Evolutionary conservation across 2,113 vertebrate species (phyloP), one percentile per base, ranked within the genome.

Genomic region (Oncorhynchus kisutch): DNA sequence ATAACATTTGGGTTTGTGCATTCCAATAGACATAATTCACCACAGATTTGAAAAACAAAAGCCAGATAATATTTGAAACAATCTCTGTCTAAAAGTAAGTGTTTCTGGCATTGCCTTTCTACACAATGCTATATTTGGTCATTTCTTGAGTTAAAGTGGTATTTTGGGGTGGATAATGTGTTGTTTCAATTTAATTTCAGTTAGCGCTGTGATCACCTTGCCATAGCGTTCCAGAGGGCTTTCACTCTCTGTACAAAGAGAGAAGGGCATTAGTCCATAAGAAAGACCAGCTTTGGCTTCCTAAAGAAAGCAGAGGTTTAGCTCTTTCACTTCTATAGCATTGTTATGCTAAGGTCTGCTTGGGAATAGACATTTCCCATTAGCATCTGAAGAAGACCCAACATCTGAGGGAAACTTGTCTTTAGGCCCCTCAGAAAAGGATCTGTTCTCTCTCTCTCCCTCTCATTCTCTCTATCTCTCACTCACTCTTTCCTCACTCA

Each of bases 321-420:
- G 92, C 90, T 93, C 93, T 93, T 93, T 93, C 92, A 92, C 91
- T 93, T 92, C 90, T 86, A 88, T 80, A 76, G 89, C 89, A 93
- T 94, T 94, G 93, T 94, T 94, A 94, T 94, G 93, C 92, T 93
- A 94, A 94, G 83, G 89, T 86, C 82, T 82, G 87, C 85, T 88
- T 86, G 87, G 89, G 90, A 93, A 93, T 88, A 92, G 91, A 87
- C 87, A 89, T 83, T 81, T 85, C 79, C 88, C 87, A 94, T 94
- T 94, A 94, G 92, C 93, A 94, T 94, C 86, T 93, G 92, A 94
- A 94, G 93, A 93, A 94, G 93, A 91, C 84, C 91, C 93, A 90
- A 92, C 91, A 93, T 94, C 93, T 93, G 93, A 94, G 92, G 89
- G 86, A 91, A 92, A 91, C 87, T 87, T 88, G 87, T 92, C 90